Base-by-base conservation (phyloP, 2,113 vertebrate species). In the Numenius arquata region DNA sequence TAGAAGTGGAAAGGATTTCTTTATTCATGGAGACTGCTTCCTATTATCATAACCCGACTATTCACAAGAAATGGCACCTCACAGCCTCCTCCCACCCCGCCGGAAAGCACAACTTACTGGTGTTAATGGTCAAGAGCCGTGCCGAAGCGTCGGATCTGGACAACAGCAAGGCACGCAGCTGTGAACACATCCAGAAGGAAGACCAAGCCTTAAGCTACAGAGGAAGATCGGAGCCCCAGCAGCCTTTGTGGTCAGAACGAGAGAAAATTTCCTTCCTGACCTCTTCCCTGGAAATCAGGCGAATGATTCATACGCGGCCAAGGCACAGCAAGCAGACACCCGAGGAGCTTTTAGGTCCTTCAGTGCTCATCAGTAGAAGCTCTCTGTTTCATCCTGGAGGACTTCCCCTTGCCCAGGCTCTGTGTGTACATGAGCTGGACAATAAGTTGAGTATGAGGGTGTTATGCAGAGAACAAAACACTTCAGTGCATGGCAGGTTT, bases 101-200 rank as follows among this genome's bases (percentile, higher is more conserved):
- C 2, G 5, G 27, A 73, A 74, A 58, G 12, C 45, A 16, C 2
- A 11, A 86, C 92, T 96, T 96, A 93, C 92, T 25, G 72, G 68
- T 76, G 14, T 55, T 17, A 53, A 36, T 32, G 67, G 58, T 83
- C 40, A 43, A 25, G 71, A 94, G 67, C 40, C 12, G 1, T 48
- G 34, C 13, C 0, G 3, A 88, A 61, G 17, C 0, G 0, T 12
- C 17, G 5, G 27, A 40, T 88, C 58, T 2, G 3, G 30, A 18
- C 29, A 63, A 17, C 8, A 63, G 56, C 78, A 76, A 41, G 26
- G 18, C 16, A 56, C 0, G 0, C 18, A 58, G 67, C 67, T 86
- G 75, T 32, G 50, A 73, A 22, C 36, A 45, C 13, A 70, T 58
- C 58, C 71, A 88, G 67, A 40, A 92, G 6, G 48, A n/a, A 79